Percentiles rank a stretch among this genome's conserved stretches.
These are phyloP conservation scores for Malacoctenus gilli DNA, from an alignment of 2,797 vertebrate genomes.

Conservation along the genomic window DNA sequence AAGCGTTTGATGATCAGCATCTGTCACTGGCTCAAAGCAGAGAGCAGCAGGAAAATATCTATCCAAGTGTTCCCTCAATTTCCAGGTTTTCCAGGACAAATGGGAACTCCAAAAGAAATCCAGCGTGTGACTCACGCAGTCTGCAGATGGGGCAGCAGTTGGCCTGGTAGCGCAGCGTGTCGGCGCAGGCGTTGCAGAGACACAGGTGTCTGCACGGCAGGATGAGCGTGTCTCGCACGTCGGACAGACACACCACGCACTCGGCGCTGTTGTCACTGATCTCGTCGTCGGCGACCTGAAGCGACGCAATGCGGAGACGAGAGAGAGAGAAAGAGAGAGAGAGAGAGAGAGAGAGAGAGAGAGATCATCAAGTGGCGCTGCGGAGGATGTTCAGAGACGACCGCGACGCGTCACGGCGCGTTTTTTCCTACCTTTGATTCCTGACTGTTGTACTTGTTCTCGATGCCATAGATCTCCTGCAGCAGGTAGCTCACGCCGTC, in stretches of 20 bases:
- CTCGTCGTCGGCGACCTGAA: constrained; percentile 93
- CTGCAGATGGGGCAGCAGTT: constrained; percentile 98
- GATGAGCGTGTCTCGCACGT: constrained; percentile 95
- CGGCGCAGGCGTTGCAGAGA: constrained; percentile 93
- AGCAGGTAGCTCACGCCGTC: constrained; percentile 98
- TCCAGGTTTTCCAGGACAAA: too few species aligned
- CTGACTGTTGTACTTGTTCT: constrained; percentile 98
- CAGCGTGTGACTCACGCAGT: constrained; percentile 87
- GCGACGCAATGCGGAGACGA: neutral
- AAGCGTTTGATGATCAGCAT: too few species aligned
- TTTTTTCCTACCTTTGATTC: constrained; percentile 93
- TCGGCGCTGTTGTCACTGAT: constrained; percentile 98
- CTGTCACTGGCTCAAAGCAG: too few species aligned
- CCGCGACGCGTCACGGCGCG: too few species aligned
- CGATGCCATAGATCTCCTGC: constrained; percentile 99
- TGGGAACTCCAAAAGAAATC: too few species aligned
- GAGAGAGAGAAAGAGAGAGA: neutral
- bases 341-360: neutral
- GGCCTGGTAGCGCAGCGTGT: constrained; percentile 96
- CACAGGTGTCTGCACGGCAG: constrained; percentile 96
- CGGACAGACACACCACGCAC: constrained; percentile 97
- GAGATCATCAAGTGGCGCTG: neutral
- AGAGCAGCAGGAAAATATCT: too few species aligned
- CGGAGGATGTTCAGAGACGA: too few species aligned
- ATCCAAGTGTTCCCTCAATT: too few species aligned